Percentiles rank a stretch among this genome's conserved stretches.
Conservation (phyloP, 2,113 vertebrate genomes). For the Myrmecophaga tridactyla region DNA sequence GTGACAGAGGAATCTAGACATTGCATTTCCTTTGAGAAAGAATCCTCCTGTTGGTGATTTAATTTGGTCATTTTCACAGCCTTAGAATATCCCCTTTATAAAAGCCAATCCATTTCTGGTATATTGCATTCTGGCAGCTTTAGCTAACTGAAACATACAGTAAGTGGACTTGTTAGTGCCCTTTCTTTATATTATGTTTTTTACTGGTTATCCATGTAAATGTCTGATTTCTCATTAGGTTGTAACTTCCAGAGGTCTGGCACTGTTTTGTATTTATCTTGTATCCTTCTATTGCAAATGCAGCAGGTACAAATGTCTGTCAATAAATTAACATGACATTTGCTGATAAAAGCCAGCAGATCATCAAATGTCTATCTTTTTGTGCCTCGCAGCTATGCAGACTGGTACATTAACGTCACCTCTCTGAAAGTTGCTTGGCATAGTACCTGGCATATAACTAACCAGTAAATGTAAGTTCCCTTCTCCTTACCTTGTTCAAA, state of each 20-base stretch:
- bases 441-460: background rate
- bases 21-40: too few relatives aligned
- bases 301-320: background rate
- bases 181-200: background rate
- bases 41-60: too few relatives aligned
- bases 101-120: too few relatives aligned
- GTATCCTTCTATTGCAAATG: background rate
- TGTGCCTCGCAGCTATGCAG: background rate
- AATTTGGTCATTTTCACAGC: too few relatives aligned
- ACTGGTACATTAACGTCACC: background rate
- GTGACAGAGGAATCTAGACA: too few relatives aligned
- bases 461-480: background rate
- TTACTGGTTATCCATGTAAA: background rate
- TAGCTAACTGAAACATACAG: too few relatives aligned
- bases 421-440: background rate
- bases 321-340: background rate
- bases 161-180: background rate
- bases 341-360: background rate
- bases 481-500: background rate
- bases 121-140: too few relatives aligned
- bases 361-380: background rate
- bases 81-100: too few relatives aligned
- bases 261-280: background rate
- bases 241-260: background rate
- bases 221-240: background rate